These are phyloP conservation scores for Fulmarus glacialis DNA, from an alignment of 2,113 vertebrate genomes.

Conservation along the genomic window DNA sequence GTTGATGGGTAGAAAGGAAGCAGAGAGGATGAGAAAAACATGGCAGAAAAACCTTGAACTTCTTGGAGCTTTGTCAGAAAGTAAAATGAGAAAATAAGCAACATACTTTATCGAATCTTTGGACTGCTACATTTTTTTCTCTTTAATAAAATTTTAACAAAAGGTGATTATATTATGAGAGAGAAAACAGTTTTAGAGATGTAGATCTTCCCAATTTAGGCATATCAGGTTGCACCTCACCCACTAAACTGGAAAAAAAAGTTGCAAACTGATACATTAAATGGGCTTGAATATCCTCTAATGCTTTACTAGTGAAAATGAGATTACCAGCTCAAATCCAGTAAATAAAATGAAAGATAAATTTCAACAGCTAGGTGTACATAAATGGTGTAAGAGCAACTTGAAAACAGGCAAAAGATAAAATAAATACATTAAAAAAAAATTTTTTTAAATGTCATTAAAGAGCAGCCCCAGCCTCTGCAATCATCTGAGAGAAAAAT, in stretches of 20 bases:
- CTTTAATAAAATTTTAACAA: background rate
- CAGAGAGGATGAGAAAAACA: background rate
- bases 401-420: background rate
- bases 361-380: background rate
- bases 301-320: background rate
- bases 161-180: background rate
- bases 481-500: background rate
- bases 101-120: background rate
- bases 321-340: background rate
- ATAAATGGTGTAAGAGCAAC: background rate
- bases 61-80: background rate
- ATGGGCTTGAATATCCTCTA: background rate
- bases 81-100: background rate
- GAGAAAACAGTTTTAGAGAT: background rate
- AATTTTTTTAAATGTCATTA: background rate
- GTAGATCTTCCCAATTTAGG: background rate
- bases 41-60: background rate
- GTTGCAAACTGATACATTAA: background rate
- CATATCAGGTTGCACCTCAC: background rate
- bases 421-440: background rate
- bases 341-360: background rate
- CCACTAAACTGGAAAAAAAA: background rate
- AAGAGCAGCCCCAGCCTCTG: background rate
- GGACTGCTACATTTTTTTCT: background rate
- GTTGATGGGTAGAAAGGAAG: background rate